Evolutionary conservation across 2,888 invertebrate species (phyloP), one percentile per base, ranked within the genome.

Genomic region (Drosophila testacea): DNA sequence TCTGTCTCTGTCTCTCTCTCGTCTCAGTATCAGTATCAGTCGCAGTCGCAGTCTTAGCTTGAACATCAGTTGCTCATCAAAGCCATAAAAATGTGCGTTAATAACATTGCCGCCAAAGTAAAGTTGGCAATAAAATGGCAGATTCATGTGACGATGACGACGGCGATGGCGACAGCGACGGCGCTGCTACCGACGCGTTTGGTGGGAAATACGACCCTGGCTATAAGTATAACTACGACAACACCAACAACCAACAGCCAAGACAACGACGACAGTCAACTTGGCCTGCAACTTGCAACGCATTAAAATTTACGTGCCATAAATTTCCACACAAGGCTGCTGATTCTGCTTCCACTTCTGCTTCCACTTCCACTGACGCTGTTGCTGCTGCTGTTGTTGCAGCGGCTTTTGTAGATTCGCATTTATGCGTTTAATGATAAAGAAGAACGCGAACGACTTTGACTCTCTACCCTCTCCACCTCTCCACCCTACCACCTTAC

Each of bases 231-330:
- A 48, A 57, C 60, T 50, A 55, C 56, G 38, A 51, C 56, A 30
- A 42, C 47, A 6, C 57, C 46, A 39, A 44, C 50, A 32, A 57
- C 22, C 56, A 30, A 42, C 47, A 6, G 57, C 42, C 36, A 44
- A 47, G 36, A 57, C 50, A 30, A 57, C 57, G 32, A 34, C 48
- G 57, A 30, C 75, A 48, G 39, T 54, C 57, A 62, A 27, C 36
- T 27, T 44, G 34, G 34, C 42, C 51, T 60, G 80, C 72, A 56
- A 56, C 56, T 57, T 74, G 77, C 70, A 72, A 70, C 78, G 72
- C 87, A 86, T 88, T 84, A 86, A 88, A 88, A 88, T 89, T 88
- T 79, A 89, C 86, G 89, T 84, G 88, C 88, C 83, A 88, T 88
- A 88, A 88, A 88, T 88, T 83, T 86, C 73, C 81, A 68, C 88